Conservation (phyloP, 2,113 vertebrate genomes). For the Gulo gulo region DNA sequence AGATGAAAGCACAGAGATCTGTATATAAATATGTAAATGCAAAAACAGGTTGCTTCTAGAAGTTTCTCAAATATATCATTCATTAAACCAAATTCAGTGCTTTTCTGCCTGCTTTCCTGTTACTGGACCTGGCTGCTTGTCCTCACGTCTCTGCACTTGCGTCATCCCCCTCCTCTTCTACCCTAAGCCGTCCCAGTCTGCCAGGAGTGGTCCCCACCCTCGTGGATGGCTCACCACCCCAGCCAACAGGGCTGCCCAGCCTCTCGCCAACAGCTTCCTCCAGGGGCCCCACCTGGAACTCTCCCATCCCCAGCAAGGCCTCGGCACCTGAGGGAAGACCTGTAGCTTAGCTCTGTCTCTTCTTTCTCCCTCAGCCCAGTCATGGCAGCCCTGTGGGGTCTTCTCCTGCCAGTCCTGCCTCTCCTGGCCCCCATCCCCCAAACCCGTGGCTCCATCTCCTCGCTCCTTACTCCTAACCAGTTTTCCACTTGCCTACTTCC, state of each 20-base stretch:
- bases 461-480: background rate
- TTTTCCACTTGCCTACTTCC: background rate
- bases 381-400: rapidly evolving
- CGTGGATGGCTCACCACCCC: background rate
- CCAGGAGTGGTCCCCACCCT: background rate
- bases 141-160: background rate
- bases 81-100: background rate
- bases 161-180: no score
- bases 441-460: rapidly evolving
- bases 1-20: background rate
- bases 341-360: background rate
- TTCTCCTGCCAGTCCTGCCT: background rate
- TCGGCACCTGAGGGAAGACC: background rate
- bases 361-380: background rate
- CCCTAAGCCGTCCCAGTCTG: background rate
- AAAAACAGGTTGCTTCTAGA: background rate
- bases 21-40: background rate
- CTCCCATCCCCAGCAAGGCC: background rate
- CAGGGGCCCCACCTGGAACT: background rate
- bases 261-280: background rate
- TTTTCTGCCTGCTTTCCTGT: background rate
- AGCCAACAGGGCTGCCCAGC: background rate
- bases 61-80: background rate
- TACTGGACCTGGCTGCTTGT: background rate
- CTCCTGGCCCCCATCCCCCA: background rate